phyloP scores from a whole-genome alignment of 2,113 vertebrate genomes.

The Pomatorhinus ruficollis region DNA sequence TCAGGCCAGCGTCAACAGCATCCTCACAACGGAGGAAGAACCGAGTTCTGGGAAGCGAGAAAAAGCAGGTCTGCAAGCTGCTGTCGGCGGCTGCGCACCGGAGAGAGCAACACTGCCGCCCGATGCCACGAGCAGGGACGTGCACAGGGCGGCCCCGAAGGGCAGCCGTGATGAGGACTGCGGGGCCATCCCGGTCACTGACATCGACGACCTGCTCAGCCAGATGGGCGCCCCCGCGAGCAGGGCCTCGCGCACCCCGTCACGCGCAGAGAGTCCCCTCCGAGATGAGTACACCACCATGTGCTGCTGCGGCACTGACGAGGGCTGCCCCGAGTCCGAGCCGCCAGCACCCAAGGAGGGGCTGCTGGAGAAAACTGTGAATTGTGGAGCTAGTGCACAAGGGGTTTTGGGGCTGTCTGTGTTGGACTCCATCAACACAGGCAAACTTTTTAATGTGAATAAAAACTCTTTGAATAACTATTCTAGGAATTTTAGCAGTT shows the following conservation, averaged over 20 bases:
- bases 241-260: not conserved
- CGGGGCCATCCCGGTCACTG: slow-evolving; percentile 51
- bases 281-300: slow-evolving; percentile 7
- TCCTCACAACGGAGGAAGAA: not conserved
- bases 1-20: slow-evolving; percentile 28
- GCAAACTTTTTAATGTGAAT: slow-evolving; percentile 76
- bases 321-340: not conserved
- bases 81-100: accelerated
- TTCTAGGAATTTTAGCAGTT: slow-evolving; percentile 80
- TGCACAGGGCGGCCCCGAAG: not conserved
- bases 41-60: not conserved
- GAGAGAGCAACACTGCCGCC: slow-evolving; percentile 8
- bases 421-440: slow-evolving; percentile 73
- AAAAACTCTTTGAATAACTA: slow-evolving; percentile 84
- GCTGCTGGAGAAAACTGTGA: not conserved
- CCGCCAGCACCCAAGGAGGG: not conserved
- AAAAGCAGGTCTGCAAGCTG: not conserved
- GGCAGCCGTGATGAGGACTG: not conserved
- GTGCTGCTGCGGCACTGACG: slow-evolving; percentile 1
- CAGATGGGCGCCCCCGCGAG: slow-evolving; percentile 47
- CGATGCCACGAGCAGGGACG: not conserved
- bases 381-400: not conserved
- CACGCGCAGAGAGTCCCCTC: not conserved
- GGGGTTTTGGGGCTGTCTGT: slow-evolving; percentile 69
- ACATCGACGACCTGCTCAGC: slow-evolving; percentile 73